Evolutionary conservation across 2,113 vertebrate genomes (phyloP).

Genomic region (Junco hyemalis): DNA sequence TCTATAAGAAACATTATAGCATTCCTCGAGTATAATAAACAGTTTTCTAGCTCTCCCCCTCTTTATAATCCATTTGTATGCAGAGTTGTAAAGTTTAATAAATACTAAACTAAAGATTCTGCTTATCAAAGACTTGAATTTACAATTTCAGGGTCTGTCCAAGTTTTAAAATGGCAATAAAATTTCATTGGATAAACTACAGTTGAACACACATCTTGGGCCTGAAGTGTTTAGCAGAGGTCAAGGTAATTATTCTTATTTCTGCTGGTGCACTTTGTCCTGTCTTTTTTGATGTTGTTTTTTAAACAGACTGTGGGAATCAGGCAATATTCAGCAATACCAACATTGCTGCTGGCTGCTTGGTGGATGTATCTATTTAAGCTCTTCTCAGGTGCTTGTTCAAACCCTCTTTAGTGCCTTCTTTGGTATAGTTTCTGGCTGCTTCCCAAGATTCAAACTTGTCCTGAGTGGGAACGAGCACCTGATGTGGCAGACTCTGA

Average conservation of each 20-base stretch:
- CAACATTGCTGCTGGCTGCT: background rate
- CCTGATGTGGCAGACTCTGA: background rate
- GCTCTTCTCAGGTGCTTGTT: background rate
- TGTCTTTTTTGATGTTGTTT: background rate
- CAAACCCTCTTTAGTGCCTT: background rate
- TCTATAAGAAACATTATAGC: background rate
- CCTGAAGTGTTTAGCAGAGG: background rate
- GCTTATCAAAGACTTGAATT: background rate
- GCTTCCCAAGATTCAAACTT: background rate
- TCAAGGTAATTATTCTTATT: background rate
- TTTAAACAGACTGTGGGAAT: background rate
- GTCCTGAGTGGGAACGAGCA: rapidly evolving
- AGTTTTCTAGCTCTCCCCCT: background rate
- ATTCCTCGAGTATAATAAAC: background rate
- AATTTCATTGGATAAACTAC: background rate
- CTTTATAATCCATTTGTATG: background rate
- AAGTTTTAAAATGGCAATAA: background rate
- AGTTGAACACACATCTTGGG: background rate
- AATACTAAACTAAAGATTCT: background rate
- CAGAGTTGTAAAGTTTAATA: background rate
- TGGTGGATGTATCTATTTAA: background rate
- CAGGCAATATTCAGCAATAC: background rate
- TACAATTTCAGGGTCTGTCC: background rate
- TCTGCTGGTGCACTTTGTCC: background rate
- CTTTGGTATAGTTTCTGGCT: background rate